Base-by-base conservation (phyloP, 2,888 invertebrate species). In the Megaustenia siamemsis region DNA sequence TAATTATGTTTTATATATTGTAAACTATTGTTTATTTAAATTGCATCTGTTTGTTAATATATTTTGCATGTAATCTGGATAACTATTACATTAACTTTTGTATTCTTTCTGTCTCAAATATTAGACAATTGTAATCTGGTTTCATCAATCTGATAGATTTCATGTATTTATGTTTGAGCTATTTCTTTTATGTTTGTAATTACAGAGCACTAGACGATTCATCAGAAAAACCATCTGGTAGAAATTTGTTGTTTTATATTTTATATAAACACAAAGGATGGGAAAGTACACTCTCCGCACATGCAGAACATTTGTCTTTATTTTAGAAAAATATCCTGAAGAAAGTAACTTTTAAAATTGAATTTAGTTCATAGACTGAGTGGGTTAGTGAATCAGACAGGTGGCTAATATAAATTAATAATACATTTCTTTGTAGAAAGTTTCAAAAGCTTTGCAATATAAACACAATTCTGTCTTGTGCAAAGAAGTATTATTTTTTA, bases 401-500 rank as follows among this genome's bases (percentile, higher is more conserved):
- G n/a, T n/a, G n/a, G n/a, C n/a, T n/a, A n/a, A n/a, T n/a, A n/a
- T n/a, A n/a, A n/a, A n/a, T n/a, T n/a, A n/a, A n/a, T n/a, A n/a
- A n/a, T n/a, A n/a, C n/a, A n/a, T n/a, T n/a, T n/a, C n/a, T 63
- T 32, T 63, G 18, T 63, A 63, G 32, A 63, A 63, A 63, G 28
- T 32, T 1, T 63, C 32, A 45, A 10, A 28, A 28, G 24, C 45
- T 40, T 79, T 63, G 32, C 28, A 28, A 32, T 63, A n/a, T n/a
- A n/a, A n/a, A n/a, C n/a, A n/a, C 5, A 10, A 45, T 45, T 45
- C 45, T 45, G 45, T 45, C 45, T 60, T 60, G 63, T 63, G 63
- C 32, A 12, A 32, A 63, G 63, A 63, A 63, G 28, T 66, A 60
- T 78, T 56, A 71, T 32, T 78, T 78, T 43, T 43, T 28, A 12